These are phyloP conservation scores for Cephus pygmeus DNA, from an alignment of 2,888 invertebrate genomes.

Conservation along the genomic window DNA sequence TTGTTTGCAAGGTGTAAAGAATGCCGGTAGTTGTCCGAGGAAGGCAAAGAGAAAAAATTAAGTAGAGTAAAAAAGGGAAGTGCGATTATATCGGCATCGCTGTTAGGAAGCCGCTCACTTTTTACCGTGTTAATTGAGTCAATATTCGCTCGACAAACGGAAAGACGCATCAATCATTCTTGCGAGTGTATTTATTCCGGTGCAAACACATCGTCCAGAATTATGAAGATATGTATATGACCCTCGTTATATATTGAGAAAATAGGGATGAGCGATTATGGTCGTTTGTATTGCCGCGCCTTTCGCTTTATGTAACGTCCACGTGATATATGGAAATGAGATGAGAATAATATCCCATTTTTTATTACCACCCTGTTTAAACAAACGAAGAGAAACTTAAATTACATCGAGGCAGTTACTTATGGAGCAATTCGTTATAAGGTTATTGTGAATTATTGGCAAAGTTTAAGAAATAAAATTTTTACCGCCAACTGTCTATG, in stretches of 20 bases:
- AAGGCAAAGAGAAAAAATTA: neutral
- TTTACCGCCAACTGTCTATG: neutral
- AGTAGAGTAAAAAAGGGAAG: neutral
- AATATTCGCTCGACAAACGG: neutral
- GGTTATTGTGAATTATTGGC: neutral
- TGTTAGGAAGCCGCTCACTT: neutral
- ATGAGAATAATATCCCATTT: neutral
- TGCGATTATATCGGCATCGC: neutral
- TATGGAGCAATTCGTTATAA: neutral
- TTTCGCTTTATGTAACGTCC: neutral
- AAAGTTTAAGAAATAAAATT: neutral
- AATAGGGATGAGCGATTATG: neutral
- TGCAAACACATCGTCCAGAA: neutral
- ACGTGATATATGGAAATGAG: neutral
- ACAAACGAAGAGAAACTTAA: neutral
- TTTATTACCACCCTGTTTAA: neutral
- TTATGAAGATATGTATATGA: neutral
- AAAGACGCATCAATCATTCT: constrained; percentile 1
- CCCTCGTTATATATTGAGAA: neutral
- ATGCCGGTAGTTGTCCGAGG: neutral
- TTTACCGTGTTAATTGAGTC: neutral
- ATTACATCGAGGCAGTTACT: neutral
- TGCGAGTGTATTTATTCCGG: neutral
- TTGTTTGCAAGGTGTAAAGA: neutral
- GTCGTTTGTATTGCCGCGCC: neutral